These are phyloP conservation scores for Melanostoma scalare DNA, from an alignment of 2,888 invertebrate species.

Conservation along the genomic window DNA sequence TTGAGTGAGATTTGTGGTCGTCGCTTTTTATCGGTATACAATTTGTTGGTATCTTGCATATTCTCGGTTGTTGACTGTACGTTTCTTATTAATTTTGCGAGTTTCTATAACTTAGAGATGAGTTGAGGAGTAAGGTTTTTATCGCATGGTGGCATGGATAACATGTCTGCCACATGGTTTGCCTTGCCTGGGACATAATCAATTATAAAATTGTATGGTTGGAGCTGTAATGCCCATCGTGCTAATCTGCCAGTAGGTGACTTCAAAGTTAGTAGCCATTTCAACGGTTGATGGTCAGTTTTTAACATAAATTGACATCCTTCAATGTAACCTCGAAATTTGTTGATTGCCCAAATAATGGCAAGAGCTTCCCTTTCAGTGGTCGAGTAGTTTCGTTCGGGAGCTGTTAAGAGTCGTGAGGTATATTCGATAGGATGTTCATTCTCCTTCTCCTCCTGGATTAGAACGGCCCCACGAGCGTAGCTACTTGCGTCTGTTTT, in stretches of 20 bases:
- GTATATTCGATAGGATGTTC: slow-evolving; percentile 73
- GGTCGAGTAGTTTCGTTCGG: slow-evolving; percentile 35
- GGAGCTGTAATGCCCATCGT: slow-evolving; percentile 69
- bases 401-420: slow-evolving; percentile 72
- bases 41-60: slow-evolving; percentile 15
- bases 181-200: slow-evolving; percentile 77
- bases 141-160: slow-evolving; percentile 56
- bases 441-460: slow-evolving; percentile 62
- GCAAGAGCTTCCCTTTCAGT: slow-evolving; percentile 21
- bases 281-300: slow-evolving; percentile 44
- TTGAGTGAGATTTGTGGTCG: not conserved
- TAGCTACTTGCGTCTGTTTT: slow-evolving; percentile 38
- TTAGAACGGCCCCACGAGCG: slow-evolving; percentile 35
- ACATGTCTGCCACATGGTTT: slow-evolving; percentile 75
- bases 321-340: slow-evolving; percentile 36
- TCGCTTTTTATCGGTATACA: slow-evolving; percentile 8
- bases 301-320: slow-evolving; percentile 26
- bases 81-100: slow-evolving; percentile 2
- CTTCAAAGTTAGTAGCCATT: slow-evolving; percentile 75
- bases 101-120: slow-evolving; percentile 3
- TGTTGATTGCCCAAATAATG: slow-evolving; percentile 22
- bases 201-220: slow-evolving; percentile 65
- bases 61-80: slow-evolving; percentile 1
- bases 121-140: slow-evolving; percentile 68
- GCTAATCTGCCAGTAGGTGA: slow-evolving; percentile 79